These are phyloP conservation scores for Tyria jacobaeae DNA, from an alignment of 2,888 invertebrate species.

Conservation along the genomic window DNA sequence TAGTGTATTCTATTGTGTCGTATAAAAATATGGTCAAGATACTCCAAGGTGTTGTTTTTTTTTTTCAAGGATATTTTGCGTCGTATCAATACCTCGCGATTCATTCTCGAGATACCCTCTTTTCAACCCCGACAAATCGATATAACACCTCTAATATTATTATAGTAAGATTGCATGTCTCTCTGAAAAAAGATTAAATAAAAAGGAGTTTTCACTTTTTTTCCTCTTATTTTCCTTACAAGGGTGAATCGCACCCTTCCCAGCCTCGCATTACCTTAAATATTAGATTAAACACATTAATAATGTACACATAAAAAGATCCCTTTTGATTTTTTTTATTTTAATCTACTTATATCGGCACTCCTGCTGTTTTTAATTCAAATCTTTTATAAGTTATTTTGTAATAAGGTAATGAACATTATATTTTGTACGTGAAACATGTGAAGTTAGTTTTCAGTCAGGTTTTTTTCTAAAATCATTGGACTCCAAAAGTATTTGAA, in stretches of 20 bases:
- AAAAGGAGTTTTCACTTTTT: constrained; percentile 5
- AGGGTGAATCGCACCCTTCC: constrained; percentile 4
- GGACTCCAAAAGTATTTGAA: too few relatives aligned
- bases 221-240: neutral
- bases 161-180: neutral
- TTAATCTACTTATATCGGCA: constrained; percentile 1
- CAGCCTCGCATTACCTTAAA: constrained; percentile 11
- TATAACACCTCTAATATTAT: too few relatives aligned
- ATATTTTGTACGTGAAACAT: neutral
- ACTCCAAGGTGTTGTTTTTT: too few relatives aligned
- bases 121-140: neutral
- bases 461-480: too few relatives aligned
- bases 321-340: constrained; percentile 14
- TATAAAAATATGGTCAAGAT: too few relatives aligned
- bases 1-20: too few relatives aligned
- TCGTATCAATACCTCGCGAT: neutral
- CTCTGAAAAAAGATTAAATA: neutral
- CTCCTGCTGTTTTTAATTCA: neutral
- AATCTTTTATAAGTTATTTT: neutral
- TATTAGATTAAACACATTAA: constrained; percentile 18
- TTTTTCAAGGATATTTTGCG: too few relatives aligned
- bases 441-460: neutral
- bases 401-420: neutral
- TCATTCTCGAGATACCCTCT: neutral
- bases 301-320: constrained; percentile 7